Evolutionary conservation across 2,113 vertebrate species (phyloP), one percentile per base, ranked within the genome.

Genomic region (Panurus biarmicus): DNA sequence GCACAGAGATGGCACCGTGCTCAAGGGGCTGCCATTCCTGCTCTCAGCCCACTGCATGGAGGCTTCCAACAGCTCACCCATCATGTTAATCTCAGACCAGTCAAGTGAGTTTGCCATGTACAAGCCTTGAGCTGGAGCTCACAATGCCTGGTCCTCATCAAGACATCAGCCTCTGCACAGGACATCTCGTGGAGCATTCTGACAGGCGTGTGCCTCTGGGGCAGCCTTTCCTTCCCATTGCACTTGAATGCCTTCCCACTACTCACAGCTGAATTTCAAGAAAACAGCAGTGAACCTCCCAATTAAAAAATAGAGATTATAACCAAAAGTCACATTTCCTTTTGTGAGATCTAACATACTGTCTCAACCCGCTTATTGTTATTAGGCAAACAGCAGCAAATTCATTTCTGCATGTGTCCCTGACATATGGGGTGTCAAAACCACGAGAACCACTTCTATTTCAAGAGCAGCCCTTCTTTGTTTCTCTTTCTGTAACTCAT

Each of bases 341-440:
- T 82, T 42, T 66, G 35, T 58, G 58, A 89, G 77, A 57, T 60
- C 45, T 57, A 77, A 56, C 44, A 35, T 2, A 13, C 31, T 35
- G 47, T 36, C 91, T 58, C 70, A 69, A 82, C 89, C 91, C 79
- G 91, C 87, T 78, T 62, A 65, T 94, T 94, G 77, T 94, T 85
- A 69, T 74, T 54, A 64, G 61, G 89, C 66, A 75, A 87, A 82
- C 45, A 87, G 50, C 81, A 79, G 81, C 78, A 92, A 81, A 91
- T 65, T 38, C 29, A 56, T 85, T 82, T 62, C 91, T 95, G 87
- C 75, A 4, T 42, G 58, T 94, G 81, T 73, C 71, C 70, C 77
- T 83, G 78, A 66, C 81, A 82, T 89, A 85, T 76, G 89, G 33
- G 29, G 56, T 56, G 56, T 74, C 78, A 93, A 89, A 93, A 25